Conservation (phyloP, 1,140 invertebrate genomes). For the Nasonia longicornis region DNA sequence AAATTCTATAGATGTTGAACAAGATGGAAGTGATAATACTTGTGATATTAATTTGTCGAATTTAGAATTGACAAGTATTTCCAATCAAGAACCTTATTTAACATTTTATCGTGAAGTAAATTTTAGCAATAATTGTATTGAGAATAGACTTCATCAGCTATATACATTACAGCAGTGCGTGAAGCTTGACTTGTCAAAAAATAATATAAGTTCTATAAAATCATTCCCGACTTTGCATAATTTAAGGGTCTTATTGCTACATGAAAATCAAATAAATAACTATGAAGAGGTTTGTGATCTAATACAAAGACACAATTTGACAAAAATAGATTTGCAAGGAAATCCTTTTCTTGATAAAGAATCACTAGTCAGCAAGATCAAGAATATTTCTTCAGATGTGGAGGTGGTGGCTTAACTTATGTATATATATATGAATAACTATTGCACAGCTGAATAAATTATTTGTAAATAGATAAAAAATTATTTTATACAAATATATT, state of each 20-base stretch:
- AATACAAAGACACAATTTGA: slow-evolving; percentile 55
- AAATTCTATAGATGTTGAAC: slow-evolving; percentile 56
- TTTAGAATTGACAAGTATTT: slow-evolving; percentile 65
- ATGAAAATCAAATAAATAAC: slow-evolving; percentile 57
- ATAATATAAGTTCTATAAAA: slow-evolving; percentile 57
- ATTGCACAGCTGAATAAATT: neutral
- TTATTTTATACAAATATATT: neutral
- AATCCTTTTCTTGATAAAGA: slow-evolving; percentile 56
- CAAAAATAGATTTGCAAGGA: slow-evolving; percentile 57
- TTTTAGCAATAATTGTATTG: slow-evolving; percentile 58
- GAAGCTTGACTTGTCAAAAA: slow-evolving; percentile 59
- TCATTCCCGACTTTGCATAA: slow-evolving; percentile 58
- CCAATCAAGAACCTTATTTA: slow-evolving; percentile 68
- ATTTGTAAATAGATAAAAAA: neutral
- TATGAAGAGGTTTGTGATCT: slow-evolving; percentile 59
- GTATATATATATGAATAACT: neutral
- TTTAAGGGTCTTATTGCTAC: slow-evolving; percentile 58
- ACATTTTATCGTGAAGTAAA: slow-evolving; percentile 64
- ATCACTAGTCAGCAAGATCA: slow-evolving; percentile 41
- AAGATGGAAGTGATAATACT: slow-evolving; percentile 49
- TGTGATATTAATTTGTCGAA: slow-evolving; percentile 62
- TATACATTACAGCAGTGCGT: slow-evolving; percentile 61
- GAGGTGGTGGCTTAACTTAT: slow-evolving; percentile 49
- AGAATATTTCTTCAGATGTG: slow-evolving; percentile 41
- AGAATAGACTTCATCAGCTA: slow-evolving; percentile 59